A percentile compares a stretch with the other conserved stretches of the same genome.
These are phyloP conservation scores for Hypanus sabinus DNA, from an alignment of 2,113 vertebrate species.

Conservation along the genomic window DNA sequence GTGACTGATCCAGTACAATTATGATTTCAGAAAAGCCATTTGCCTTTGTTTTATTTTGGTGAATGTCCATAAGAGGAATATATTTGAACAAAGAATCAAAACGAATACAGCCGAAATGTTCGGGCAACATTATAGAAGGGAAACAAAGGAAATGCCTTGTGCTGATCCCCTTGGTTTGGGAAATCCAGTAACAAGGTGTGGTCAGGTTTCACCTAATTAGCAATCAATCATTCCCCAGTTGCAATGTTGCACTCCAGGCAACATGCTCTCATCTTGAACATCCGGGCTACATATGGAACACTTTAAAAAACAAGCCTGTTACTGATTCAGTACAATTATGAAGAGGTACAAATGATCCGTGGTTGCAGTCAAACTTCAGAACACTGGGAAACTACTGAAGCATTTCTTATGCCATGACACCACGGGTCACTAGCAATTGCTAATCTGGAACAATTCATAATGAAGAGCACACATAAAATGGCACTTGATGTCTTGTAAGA, in stretches of 20 bases:
- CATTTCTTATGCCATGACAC: background rate
- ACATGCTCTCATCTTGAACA: slow-evolving; percentile 7
- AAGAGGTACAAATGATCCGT: background rate
- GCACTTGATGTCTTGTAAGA: background rate
- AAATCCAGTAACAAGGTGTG: background rate
- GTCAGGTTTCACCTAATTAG: slow-evolving; percentile 10
- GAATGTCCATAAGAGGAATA: background rate
- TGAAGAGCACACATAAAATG: background rate
- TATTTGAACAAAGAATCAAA: background rate
- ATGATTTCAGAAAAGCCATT: background rate
- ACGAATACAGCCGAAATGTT: background rate
- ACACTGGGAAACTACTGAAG: background rate
- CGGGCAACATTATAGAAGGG: background rate
- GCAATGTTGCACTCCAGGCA: background rate
- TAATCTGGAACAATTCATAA: background rate
- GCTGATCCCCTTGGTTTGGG: background rate
- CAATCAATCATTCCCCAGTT: slow-evolving; percentile 12
- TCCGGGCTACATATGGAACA: slow-evolving; percentile 18
- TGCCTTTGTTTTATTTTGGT: background rate
- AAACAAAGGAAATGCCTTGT: slow-evolving; percentile 10
- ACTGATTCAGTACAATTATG: background rate
- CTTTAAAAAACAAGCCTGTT: background rate
- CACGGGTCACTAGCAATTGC: background rate
- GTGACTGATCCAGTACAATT: no score
- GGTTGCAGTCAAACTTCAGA: slow-evolving; percentile 5